Evolutionary conservation across 2,113 vertebrate genomes (phyloP).

Genomic region (Megaceryle maxima): DNA sequence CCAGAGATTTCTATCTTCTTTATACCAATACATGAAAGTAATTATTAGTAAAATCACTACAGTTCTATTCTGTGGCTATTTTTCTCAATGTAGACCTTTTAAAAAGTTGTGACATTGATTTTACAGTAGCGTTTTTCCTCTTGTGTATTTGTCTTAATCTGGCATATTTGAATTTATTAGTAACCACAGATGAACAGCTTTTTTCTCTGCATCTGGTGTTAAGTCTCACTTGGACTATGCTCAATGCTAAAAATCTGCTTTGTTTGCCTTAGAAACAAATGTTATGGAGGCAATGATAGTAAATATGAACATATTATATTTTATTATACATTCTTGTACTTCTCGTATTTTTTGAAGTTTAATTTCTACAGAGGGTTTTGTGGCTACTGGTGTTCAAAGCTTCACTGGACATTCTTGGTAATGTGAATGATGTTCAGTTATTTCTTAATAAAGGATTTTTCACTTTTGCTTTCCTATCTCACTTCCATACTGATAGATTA

Average conservation of each 20-base stretch:
- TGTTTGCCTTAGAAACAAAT: neutral
- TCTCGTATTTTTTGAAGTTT: neutral
- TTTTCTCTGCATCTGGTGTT: neutral
- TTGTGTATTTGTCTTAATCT: neutral
- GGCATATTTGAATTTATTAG: neutral
- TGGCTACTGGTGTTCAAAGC: neutral
- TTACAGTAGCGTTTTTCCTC: neutral
- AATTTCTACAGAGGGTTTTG: neutral
- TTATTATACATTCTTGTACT: neutral
- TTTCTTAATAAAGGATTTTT: neutral
- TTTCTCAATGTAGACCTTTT: neutral
- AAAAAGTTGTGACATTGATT: neutral
- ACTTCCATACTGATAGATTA: neutral
- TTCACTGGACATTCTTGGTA: neutral
- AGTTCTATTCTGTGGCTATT: neutral
- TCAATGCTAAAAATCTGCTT: neutral
- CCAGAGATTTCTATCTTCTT: neutral
- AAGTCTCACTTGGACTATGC: neutral
- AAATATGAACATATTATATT: neutral
- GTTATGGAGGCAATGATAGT: neutral
- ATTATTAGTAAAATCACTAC: neutral
- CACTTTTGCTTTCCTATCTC: neutral
- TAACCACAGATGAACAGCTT: rapidly evolving
- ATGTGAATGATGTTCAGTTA: neutral
- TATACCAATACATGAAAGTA: neutral